Base-by-base conservation (phyloP, 53 echinoderm and acorn worm genomes). In the Echinarachnius parma region DNA sequence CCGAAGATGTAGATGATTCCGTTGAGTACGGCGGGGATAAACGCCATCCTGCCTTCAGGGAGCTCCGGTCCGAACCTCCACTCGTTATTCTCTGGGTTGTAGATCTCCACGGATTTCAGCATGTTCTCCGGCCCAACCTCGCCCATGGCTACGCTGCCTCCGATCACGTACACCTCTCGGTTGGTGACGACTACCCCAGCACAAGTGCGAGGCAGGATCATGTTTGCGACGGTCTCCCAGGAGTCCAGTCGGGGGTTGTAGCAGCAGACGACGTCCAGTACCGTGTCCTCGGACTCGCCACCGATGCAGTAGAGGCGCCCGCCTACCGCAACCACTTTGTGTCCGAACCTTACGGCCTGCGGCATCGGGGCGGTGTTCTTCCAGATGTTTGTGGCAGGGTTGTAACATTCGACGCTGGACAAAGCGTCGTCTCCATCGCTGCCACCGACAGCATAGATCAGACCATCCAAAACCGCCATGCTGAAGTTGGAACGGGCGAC, bases 11-110 rank as follows among this genome's bases (percentile, higher is more conserved):
- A 91, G 36, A 98, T 68, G 29, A 65, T 85, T 10, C 91, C 90
- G 34, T 83, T 80, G 23, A 86, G 59, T 5, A 85, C 88, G 3
- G 82, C 80, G 0, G 88, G 85, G 21, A 80, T 59, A 67, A 76
- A 88, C 35, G 85, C 88, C 76, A 87, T 75, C 27, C 91, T 85
- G 3, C 91, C 98, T 61, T 98, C 98, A 7, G 91, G 91, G 4
- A 98, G 83, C 83, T 98, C 98, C 1, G 98, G 98, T 24, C 98
- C 98, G 61, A 98, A 98, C n/a, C 91, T 72, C 98, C 98, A 98
- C 66, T 98, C 98, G 54, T 98, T 98, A n/a, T 83, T 78, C 11
- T 88, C 91, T 9, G 98, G 98, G 58, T 91, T 88, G 75, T 89
- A 98, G 78, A 98, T 98, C 62, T 98, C 98, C 34, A 98, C 98